Evolutionary conservation across 92 coral and sea anemone species (phyloP), one percentile per base, ranked within the genome.

Genomic region (Pocillopora meandrina): DNA sequence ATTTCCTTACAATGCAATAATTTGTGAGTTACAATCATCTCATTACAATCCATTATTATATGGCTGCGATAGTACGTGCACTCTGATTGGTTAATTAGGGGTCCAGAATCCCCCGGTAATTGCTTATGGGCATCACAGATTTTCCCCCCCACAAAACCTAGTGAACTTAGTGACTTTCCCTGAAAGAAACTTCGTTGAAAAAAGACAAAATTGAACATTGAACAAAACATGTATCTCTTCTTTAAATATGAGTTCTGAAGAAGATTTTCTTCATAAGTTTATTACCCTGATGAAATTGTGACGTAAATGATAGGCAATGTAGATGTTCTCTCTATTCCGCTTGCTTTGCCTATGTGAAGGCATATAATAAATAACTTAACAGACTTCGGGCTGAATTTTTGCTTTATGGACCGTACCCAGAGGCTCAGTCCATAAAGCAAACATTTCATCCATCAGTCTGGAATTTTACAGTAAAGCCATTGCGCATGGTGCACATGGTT

Each of bases 311-410:
- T 23, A 69, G 47, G 73, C 73, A 69, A 69, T 69, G 47, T 69
- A 69, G 73, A 21, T 21, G 73, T 65, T 65, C 71, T 21, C 71
- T 65, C 42, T 65, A 20, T 65, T 65, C 19, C 6, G 71, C 71
- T 23, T 18, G 73, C 73, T 69, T 69, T 69, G 42, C 73, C 73
- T 74, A 23, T 23, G 26, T 23, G 26, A 23, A 23, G 26, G 26
- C 26, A 23, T 23, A 23, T 23, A 23, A 23, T 23, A 23, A 23
- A 23, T 23, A 23, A 23, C 26, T 23, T 23, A 23, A 23, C 26
- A 23, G 26, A 23, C 26, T 23, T 74, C 56, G 78, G 78, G 78
- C 78, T 74, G 79, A 74, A 74, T 74, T 74, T 74, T 36, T 42
- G 7, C 5, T 74, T 55, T 23, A 74, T 74, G 79, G 79, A 74